Percentiles rank a stretch among this genome's conserved stretches.
Conservation (phyloP, 2,113 vertebrate species). For the Pitta sordida region DNA sequence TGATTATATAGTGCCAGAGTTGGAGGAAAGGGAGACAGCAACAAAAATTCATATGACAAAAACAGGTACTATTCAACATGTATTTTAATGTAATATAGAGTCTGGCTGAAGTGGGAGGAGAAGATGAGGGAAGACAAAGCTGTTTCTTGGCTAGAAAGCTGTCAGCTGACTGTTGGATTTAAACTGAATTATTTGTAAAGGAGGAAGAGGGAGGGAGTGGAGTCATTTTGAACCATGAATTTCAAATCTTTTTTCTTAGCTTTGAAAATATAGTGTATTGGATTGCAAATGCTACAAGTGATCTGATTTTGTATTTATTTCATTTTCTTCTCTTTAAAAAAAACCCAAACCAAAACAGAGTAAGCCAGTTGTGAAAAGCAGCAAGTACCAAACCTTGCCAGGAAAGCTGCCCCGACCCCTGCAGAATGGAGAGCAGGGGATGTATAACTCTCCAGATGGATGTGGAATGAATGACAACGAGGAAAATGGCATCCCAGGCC, state of each 20-base stretch:
- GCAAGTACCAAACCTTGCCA: conserved; percentile 82
- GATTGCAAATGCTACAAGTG: not conserved
- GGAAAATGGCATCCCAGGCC: conserved; percentile 65
- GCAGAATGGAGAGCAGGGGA: conserved; percentile 77
- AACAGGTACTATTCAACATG: not conserved
- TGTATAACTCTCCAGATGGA: conserved; percentile 28
- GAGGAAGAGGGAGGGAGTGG: not conserved
- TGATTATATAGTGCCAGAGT: not conserved
- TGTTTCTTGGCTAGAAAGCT: not conserved
- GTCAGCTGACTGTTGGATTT: not conserved
- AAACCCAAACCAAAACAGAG: conserved; percentile 39
- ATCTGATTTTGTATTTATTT: not conserved
- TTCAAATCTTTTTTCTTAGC: not conserved
- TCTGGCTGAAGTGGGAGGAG: not conserved
- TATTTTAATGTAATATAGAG: not conserved
- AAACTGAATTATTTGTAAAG: not conserved
- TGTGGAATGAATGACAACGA: conserved; percentile 47
- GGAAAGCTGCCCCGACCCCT: conserved; percentile 73
- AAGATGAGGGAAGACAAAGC: not conserved
- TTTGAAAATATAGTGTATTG: not conserved
- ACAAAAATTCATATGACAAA: not conserved
- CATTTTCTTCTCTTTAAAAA: not conserved
- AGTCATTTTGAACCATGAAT: not conserved
- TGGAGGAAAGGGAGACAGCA: not conserved
- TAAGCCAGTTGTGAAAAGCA: conserved; percentile 59